A percentile compares a stretch with the other conserved stretches of the same genome.
Evolutionary conservation across 2,888 invertebrate genomes (phyloP).

Genomic region (Pandemis corylana): DNA sequence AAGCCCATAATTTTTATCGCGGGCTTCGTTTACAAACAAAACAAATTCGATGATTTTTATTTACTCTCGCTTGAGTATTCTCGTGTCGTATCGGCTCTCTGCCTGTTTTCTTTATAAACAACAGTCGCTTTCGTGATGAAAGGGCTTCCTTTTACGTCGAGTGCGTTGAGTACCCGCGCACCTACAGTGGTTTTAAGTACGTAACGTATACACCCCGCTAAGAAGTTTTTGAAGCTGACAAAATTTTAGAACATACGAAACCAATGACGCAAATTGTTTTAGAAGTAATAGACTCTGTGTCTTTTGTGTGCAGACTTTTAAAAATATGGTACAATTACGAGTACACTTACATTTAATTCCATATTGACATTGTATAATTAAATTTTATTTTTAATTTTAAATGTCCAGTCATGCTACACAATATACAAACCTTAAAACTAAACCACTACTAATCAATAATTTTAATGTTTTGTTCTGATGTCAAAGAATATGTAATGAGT

Average conservation of each 20-base stretch:
- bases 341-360: constrained; percentile 17
- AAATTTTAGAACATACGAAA: neutral
- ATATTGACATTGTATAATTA: no score
- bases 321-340: neutral
- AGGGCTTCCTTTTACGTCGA: constrained; percentile 18
- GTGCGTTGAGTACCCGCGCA: constrained; percentile 1
- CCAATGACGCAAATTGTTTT: neutral
- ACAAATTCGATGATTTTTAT: constrained; percentile 38
- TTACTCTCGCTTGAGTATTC: constrained; percentile 35
- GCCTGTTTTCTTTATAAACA: constrained; percentile 40
- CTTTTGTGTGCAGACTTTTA: neutral
- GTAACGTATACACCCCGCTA: neutral
- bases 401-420: no score
- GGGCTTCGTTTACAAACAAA: constrained; percentile 41
- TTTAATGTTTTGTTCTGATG: constrained; percentile 55
- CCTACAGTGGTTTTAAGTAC: neutral
- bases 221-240: neutral
- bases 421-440: no score
- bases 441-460: no score
- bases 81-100: constrained; percentile 24
- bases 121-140: constrained; percentile 23
- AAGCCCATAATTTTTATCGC: constrained; percentile 38
- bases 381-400: no score
- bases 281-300: neutral
- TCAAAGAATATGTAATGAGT: constrained; percentile 53